Base-by-base conservation (phyloP, 2,113 vertebrate genomes). In the Corythornis cristatus region DNA sequence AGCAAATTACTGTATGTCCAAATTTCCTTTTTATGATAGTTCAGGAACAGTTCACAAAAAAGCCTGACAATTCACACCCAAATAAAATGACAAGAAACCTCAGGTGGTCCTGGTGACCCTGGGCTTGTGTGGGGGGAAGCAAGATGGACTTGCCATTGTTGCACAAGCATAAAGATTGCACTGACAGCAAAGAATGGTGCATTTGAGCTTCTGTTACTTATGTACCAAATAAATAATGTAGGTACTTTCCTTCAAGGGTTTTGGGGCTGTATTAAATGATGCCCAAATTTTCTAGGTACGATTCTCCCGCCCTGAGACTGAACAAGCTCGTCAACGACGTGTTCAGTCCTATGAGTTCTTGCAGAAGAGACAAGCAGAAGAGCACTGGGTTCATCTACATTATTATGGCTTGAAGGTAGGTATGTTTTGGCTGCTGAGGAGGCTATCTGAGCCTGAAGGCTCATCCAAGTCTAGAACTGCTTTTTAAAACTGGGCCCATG, bases 281-380 rank as follows among this genome's bases (percentile, higher is more conserved):
- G 8, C 10, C 29, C 72, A 50, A 75, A 79, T 85, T 26, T 90
- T 57, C 4, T 73, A 99, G 99, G 99, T 99, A 66, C 98, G 99
- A 67, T 99, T 99, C 91, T 98, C 99, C 11, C 98, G 99, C 31
- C 99, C 99, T 0, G 99, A 99, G 95, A 98, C 98, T 0, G 99
- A 99, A 73, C 99, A 99, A 95, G 99, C 99, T 61, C 98, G 99
- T 5, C 99, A 99, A 93, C 98, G 99, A 9, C 98, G 99, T 2
- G 98, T 98, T 76, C 99, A 99, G 95, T 99, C 99, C 4, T 99
- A 99, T 0, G 99, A 99, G 95, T 99, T 99, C 96, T 97, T 99
- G 89, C 99, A 99, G 97, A 99, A 99, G 98, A 99, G 99, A 96
- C 99, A 99, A 22, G 99, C 99, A 0, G 99, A 99, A 67, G 99